These are phyloP conservation scores for Caenorhabditis brenneri DNA, from an alignment of 1,140 invertebrate genomes.

Conservation along the genomic window DNA sequence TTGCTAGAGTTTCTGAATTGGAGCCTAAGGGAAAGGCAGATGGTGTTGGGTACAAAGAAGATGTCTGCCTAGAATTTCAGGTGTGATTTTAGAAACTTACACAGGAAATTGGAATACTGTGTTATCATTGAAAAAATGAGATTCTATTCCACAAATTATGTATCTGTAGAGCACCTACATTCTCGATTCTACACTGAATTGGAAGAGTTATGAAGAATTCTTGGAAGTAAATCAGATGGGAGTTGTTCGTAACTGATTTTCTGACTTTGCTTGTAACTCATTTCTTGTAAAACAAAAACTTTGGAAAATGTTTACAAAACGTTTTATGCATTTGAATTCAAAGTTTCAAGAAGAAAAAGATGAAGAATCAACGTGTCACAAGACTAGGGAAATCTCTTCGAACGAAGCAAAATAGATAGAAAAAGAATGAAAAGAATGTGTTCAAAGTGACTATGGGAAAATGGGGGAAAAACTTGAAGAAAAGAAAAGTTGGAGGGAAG, in stretches of 20 bases:
- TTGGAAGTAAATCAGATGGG: too few species aligned
- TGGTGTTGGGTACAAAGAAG: constrained; percentile 1
- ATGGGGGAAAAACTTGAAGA: not conserved
- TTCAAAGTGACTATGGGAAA: constrained; percentile 4
- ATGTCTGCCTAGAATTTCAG: not conserved
- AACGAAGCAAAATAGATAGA: not conserved
- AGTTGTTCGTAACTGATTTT: too few species aligned
- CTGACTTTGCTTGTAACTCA: too few species aligned
- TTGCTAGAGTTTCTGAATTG: not conserved
- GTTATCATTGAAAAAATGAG: too few species aligned
- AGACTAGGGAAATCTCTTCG: not conserved
- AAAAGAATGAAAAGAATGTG: constrained; percentile 5
- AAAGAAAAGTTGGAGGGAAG: too few species aligned
- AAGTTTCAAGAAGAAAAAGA: too few species aligned
- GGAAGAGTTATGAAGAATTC: too few species aligned
- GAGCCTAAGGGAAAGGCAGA: not conserved
- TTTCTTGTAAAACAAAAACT: not conserved
- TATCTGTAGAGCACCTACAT: too few species aligned
- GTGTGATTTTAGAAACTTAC: too few species aligned
- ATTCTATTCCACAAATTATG: too few species aligned
- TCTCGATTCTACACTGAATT: too few species aligned
- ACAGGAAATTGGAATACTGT: too few species aligned
- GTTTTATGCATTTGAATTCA: not conserved
- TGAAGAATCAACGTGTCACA: not conserved
- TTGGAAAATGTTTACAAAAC: not conserved